Conservation (phyloP, 2,888 invertebrate species). For the Ennomos quercinarius region DNA sequence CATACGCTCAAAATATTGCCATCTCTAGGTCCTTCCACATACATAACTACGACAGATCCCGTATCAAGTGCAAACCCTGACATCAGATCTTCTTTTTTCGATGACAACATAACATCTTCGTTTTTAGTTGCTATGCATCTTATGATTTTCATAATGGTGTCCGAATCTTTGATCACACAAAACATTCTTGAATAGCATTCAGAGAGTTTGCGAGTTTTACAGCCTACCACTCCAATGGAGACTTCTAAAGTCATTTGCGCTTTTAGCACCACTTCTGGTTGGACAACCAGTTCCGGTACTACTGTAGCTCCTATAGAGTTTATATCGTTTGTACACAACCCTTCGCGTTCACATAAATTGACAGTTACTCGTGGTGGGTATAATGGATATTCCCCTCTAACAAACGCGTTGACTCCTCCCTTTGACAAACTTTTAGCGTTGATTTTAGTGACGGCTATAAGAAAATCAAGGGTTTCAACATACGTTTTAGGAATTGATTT, state of each 20-base stretch:
- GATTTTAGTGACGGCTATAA: slow-evolving; percentile 69
- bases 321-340: slow-evolving; percentile 70
- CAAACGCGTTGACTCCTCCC: slow-evolving; percentile 53
- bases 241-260: slow-evolving; percentile 73
- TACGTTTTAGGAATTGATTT: slow-evolving; percentile 30
- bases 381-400: slow-evolving; percentile 67
- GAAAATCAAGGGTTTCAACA: slow-evolving; percentile 54
- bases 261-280: slow-evolving; percentile 57
- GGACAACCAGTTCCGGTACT: slow-evolving; percentile 53
- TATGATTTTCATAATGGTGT: slow-evolving; percentile 51
- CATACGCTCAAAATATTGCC: slow-evolving; percentile 65
- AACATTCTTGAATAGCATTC: slow-evolving; percentile 65
- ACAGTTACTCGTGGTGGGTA: slow-evolving; percentile 57
- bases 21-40: slow-evolving; percentile 68
- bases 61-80: slow-evolving; percentile 74
- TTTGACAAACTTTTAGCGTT: slow-evolving; percentile 59
- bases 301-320: slow-evolving; percentile 58
- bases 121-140: slow-evolving; percentile 60
- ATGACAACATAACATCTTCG: slow-evolving; percentile 42
- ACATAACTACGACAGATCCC: slow-evolving; percentile 61
- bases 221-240: slow-evolving; percentile 72
- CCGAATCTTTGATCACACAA: slow-evolving; percentile 51
- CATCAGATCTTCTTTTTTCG: slow-evolving; percentile 48
- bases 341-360: slow-evolving; percentile 50
- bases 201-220: slow-evolving; percentile 50